Base-by-base conservation (phyloP, 2,888 invertebrate species). In the Ypsolopha sequella region DNA sequence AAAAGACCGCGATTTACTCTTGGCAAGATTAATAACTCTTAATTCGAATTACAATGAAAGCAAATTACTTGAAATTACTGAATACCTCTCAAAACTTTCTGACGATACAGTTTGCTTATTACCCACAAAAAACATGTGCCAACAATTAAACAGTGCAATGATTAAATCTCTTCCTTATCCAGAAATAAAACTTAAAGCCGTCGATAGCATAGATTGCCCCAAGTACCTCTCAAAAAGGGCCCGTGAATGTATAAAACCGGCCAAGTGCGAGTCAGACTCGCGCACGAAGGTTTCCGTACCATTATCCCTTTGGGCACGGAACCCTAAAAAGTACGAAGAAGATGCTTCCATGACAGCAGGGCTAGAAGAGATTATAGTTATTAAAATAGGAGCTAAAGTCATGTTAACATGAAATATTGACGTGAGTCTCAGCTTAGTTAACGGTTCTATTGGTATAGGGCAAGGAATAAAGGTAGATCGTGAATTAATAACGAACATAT, bases 121-220 rank as follows among this genome's bases (percentile, higher is more conserved):
- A 24, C 60, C 67, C 7, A 66, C 64, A 7, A 54, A 58, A 55
- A 51, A 64, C 36, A 58, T 64, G 58, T 68, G 67, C 57, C 50
- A 60, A 47, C 55, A 56, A 50, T 52, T 68, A 7, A 70, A 70
- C 55, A 50, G 48, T 48, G 60, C 58, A 13, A 65, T 69, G 63
- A 52, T 69, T 41, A 48, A 50, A 36, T 50, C 45, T 10, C 55
- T 68, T 39, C 8, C 54, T 7, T 43, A 51, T 0, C 53, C 60
- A 33, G 62, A 61, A 56, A 63, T 65, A 41, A 38, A 51, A 45
- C 54, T 63, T 14, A 34, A 51, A 36, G 62, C 62, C 8, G 33
- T 2, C 38, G 49, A 49, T 49, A 8, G 8, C 10, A 8, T 49
- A 24, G 49, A 49, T 39, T 49, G 49, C 33, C 33, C 48, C n/a